These are phyloP conservation scores for Drosophila flavopinicola DNA, from an alignment of 2,888 invertebrate genomes.

Conservation along the genomic window DNA sequence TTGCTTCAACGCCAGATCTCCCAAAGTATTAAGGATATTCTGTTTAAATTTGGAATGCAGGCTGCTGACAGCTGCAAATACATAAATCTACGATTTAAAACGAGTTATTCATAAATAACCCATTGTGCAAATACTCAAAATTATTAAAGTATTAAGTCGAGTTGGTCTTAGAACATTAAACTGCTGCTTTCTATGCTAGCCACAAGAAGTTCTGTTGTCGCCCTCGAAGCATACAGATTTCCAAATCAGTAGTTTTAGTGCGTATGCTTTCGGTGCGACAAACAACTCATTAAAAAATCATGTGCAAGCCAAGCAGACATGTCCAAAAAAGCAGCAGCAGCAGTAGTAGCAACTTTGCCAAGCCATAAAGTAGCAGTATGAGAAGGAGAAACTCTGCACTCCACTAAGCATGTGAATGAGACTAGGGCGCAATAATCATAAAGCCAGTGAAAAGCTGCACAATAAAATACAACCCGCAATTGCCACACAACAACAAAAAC, in stretches of 20 bases:
- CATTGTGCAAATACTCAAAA: neutral
- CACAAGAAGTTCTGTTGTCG: slow-evolving; percentile 3
- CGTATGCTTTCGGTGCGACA: slow-evolving; percentile 33
- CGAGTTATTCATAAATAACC: too few relatives aligned
- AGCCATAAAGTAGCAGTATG: neutral
- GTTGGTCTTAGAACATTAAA: neutral
- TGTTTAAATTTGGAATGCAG: too few relatives aligned
- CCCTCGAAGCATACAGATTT: slow-evolving; percentile 24
- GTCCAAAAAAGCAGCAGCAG: slow-evolving; percentile 20
- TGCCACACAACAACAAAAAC: neutral
- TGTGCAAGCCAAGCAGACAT: slow-evolving; percentile 35
- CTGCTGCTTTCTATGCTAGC: neutral
- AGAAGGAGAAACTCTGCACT: slow-evolving; percentile 7
- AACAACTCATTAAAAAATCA: slow-evolving; percentile 64
- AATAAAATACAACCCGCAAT: slow-evolving; percentile 53
- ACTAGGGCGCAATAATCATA: slow-evolving; percentile 70
- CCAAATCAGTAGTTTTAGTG: slow-evolving; percentile 53
- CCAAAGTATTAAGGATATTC: too few relatives aligned
- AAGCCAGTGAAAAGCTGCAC: slow-evolving; percentile 67
- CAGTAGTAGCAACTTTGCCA: neutral
- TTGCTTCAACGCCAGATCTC: too few relatives aligned
- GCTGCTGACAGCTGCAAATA: neutral
- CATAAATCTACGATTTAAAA: neutral
- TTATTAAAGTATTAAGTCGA: neutral
- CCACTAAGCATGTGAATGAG: slow-evolving; percentile 34